phyloP scores from a whole-genome alignment of 1,140 invertebrate species.

The Octopus sinensis region DNA sequence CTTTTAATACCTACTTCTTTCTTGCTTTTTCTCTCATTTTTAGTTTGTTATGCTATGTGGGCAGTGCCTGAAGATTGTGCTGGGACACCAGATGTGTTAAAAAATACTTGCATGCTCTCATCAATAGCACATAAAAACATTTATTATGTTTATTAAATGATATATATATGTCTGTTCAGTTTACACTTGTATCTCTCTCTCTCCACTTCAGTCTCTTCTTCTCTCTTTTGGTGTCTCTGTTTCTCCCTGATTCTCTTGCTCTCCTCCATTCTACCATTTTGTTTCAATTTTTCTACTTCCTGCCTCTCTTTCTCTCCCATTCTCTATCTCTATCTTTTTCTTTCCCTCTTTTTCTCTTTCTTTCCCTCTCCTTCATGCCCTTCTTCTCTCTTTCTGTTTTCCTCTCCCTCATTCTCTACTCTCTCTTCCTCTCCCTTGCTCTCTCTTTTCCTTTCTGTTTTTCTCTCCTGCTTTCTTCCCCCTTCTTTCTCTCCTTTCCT shows the following conservation, averaged over 20 bases:
- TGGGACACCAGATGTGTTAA: too few relatives aligned
- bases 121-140: too few relatives aligned
- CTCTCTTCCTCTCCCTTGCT: background rate
- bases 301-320: background rate
- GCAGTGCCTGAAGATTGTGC: too few relatives aligned
- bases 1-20: too few relatives aligned
- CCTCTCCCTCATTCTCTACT: background rate
- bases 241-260: background rate
- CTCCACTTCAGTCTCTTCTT: background rate
- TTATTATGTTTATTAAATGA: too few relatives aligned
- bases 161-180: too few relatives aligned
- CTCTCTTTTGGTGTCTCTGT: background rate
- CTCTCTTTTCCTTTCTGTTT: background rate
- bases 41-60: too few relatives aligned
- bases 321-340: background rate
- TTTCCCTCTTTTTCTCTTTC: background rate
- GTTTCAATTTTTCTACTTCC: background rate
- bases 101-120: too few relatives aligned
- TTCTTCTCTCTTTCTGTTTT: background rate
- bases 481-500: constrained; percentile 1
- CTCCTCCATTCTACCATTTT: background rate
- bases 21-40: too few relatives aligned
- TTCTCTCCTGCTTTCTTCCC: background rate
- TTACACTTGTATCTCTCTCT: too few relatives aligned
- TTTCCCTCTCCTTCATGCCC: background rate